These are phyloP conservation scores for Erannis defoliaria DNA, from an alignment of 2,888 invertebrate species.

Conservation along the genomic window DNA sequence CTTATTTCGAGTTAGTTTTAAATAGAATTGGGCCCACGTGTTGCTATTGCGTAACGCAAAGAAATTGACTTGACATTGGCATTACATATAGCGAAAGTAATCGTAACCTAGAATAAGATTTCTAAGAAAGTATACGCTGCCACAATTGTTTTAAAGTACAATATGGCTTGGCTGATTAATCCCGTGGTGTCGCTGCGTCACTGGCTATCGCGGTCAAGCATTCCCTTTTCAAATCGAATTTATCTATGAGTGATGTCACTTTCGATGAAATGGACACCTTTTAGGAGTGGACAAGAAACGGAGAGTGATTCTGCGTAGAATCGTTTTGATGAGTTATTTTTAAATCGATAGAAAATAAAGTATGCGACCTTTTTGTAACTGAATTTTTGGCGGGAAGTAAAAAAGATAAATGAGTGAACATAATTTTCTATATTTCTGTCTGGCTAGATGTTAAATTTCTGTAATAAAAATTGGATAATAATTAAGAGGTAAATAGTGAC, in stretches of 20 bases:
- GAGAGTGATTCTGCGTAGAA: constrained; percentile 18
- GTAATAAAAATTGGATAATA: no score
- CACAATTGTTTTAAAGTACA: background rate
- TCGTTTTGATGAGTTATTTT: background rate
- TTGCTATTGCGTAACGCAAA: constrained; percentile 66
- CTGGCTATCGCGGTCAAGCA: constrained; percentile 52
- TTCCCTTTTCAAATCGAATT: constrained; percentile 40
- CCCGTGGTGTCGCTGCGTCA: constrained; percentile 38
- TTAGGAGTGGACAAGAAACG: constrained; percentile 19
- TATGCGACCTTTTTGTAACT: constrained; percentile 1
- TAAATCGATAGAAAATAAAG: background rate
- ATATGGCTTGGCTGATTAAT: background rate
- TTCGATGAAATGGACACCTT: constrained; percentile 26
- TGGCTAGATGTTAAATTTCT: no score
- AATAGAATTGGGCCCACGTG: constrained; percentile 43
- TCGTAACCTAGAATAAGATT: constrained; percentile 43
- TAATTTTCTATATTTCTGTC: no score
- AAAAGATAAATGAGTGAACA: background rate
- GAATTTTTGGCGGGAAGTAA: background rate
- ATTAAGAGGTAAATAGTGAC: no score
- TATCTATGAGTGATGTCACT: constrained; percentile 33
- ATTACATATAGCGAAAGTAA: constrained; percentile 80
- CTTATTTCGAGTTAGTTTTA: constrained; percentile 5
- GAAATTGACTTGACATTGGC: constrained; percentile 85
- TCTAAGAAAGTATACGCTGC: constrained; percentile 43